Conservation (phyloP, 2,797 vertebrate species). For the Amblyraja radiata region DNA sequence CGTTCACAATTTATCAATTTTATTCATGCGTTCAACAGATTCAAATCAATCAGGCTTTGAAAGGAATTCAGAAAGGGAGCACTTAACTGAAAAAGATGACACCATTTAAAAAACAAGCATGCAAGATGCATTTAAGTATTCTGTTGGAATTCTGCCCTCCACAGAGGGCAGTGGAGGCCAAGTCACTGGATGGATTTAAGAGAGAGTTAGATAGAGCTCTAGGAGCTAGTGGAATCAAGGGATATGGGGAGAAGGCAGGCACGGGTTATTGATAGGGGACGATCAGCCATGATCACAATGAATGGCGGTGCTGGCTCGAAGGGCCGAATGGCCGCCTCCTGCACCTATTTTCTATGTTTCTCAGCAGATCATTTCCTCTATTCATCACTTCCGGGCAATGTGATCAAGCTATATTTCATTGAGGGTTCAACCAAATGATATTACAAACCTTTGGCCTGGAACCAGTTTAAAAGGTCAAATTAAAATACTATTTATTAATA, state of each 20-base stretch:
- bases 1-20: background rate
- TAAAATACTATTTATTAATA: background rate
- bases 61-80: background rate
- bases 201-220: too few species aligned
- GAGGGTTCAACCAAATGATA: background rate
- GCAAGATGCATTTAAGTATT: background rate
- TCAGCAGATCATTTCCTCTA: background rate
- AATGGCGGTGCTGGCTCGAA: too few species aligned
- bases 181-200: too few species aligned
- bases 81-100: background rate
- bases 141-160: background rate
- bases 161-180: too few species aligned
- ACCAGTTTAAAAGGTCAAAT: background rate
- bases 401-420: background rate
- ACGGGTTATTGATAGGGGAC: too few species aligned
- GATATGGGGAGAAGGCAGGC: too few species aligned
- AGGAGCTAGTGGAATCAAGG: too few species aligned
- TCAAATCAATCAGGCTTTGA: background rate
- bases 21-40: background rate
- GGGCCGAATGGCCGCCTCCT: too few species aligned
- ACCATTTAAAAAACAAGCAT: background rate
- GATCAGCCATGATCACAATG: too few species aligned
- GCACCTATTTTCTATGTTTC: too few species aligned
- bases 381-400: background rate
- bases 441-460: background rate